phyloP scores from a whole-genome alignment of 2,888 invertebrate species.

The Amiota minor region DNA sequence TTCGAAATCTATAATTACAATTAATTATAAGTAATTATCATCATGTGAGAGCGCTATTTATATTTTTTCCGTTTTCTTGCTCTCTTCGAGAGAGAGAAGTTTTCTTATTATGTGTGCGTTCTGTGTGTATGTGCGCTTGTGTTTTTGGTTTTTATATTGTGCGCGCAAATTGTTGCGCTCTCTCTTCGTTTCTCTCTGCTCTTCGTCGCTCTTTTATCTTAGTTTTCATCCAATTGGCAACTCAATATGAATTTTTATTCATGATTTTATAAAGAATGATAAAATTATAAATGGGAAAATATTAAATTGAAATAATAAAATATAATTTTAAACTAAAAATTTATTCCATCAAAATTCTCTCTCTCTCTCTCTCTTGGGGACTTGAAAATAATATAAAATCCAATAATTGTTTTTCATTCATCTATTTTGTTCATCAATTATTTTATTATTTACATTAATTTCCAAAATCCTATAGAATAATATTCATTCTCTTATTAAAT shows the following conservation, averaged over 20 bases:
- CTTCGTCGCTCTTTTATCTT: no score
- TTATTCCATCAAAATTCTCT: no score
- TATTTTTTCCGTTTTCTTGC: constrained; percentile 41
- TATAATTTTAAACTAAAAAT: no score
- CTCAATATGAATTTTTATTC: constrained; percentile 3
- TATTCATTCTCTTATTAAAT: no score
- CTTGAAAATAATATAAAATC: no score
- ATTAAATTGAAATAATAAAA: no score
- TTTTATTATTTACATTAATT: no score
- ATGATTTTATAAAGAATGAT: neutral
- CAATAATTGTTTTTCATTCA: no score
- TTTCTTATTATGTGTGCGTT: constrained; percentile 39
- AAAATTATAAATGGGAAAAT: no score
- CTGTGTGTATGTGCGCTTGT: neutral
- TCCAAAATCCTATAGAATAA: no score
- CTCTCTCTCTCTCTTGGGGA: no score
- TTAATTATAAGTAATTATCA: constrained; percentile 46
- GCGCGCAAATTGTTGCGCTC: constrained; percentile 13
- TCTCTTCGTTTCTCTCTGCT: neutral
- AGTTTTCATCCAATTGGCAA: neutral
- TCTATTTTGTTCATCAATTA: no score
- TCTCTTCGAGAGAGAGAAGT: neutral
- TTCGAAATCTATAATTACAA: constrained; percentile 63
- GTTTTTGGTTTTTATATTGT: constrained; percentile 15
- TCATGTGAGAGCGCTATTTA: constrained; percentile 34